Evolutionary conservation across 2,113 vertebrate species (phyloP), one percentile per base, ranked within the genome.

Genomic region (Chamaetylas fuelleborni): DNA sequence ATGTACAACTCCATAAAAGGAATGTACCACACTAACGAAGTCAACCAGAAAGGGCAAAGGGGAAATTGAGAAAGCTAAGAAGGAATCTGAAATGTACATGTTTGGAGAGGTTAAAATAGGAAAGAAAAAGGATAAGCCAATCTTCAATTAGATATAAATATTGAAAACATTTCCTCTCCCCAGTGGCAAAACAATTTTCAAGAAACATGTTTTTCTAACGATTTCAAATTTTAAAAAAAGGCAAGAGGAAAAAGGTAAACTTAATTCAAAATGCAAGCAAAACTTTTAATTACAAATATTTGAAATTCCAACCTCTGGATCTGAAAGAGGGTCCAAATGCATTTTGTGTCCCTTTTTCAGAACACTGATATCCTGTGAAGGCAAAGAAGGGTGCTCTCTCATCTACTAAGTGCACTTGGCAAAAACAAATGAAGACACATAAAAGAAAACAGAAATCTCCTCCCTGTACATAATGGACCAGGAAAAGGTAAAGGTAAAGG

Each of bases 101-200:
- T 84, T 93, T 95, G 90, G 87, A 91, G 81, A 91, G 64, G 79
- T 90, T 95, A 95, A 92, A 96, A 94, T 95, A 91, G 81, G 85
- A 94, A 95, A 93, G 66, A 82, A 92, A 77, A 90, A 62, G 62
- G 47, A 88, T 88, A 90, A 82, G 79, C 36, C 87, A 93, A 47
- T 34, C 57, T 80, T 93, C 74, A 90, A 66, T 80, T 85, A 85
- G 40, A 80, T 73, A 73, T 80, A 95, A 90, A 93, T 70, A 90
- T 28, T 87, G 43, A 88, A 94, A 96, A 95, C n/a, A 90, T 77
- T 83, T 93, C 51, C 61, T 64, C 89, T 92, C 76, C 48, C 48
- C 81, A 71, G 43, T 17, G 45, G 80, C 47, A 82, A 85, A 95
- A 89, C 69, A 43, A 62, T 58, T 82, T 93, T 87, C 50, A 81